Percentiles rank a stretch among this genome's conserved stretches.
Conservation (phyloP, 2,797 vertebrate genomes). For the Spinus olivaceus region DNA sequence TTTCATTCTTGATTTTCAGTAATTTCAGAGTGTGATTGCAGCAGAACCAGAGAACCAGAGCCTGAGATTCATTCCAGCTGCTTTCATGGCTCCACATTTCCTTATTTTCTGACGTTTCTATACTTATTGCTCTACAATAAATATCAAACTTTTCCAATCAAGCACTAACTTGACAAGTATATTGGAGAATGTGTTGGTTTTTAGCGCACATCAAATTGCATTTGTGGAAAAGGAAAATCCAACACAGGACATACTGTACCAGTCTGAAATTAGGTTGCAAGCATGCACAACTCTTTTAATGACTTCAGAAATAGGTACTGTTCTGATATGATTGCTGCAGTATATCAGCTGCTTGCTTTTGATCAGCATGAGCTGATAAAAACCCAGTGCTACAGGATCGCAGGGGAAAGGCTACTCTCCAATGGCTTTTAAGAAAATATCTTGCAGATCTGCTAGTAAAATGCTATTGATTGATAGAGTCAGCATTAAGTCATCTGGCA, state of each 20-base stretch:
- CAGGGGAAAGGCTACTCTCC: neutral
- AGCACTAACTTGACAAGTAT: neutral
- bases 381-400: neutral
- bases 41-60: neutral
- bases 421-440: neutral
- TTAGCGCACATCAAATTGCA: neutral
- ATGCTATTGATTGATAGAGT: neutral
- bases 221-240: neutral
- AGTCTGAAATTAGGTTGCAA: neutral
- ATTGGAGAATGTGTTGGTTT: neutral
- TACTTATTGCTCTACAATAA: neutral
- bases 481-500: neutral
- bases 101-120: neutral
- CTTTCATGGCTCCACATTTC: neutral
- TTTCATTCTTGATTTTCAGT: neutral
- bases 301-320: neutral
- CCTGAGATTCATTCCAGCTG: neutral
- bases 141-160: neutral
- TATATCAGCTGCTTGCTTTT: neutral
- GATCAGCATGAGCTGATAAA: neutral
- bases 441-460: neutral
- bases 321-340: neutral
- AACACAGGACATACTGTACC: neutral
- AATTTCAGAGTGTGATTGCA: neutral
- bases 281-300: neutral